Evolutionary conservation across 2,888 invertebrate species (phyloP).

Genomic region (Cheilosia impressa): DNA sequence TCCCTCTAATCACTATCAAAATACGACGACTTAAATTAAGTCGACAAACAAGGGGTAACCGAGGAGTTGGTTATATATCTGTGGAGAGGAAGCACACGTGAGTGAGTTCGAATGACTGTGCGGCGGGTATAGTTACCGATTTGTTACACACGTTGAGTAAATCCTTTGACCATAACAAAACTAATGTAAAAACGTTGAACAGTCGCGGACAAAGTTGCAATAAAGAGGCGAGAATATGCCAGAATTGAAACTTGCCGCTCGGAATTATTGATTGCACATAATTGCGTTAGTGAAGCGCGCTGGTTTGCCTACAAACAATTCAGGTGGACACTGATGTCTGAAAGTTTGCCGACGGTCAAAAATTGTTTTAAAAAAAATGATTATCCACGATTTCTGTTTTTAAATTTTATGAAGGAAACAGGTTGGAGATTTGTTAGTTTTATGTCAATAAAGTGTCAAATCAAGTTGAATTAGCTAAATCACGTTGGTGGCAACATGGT

Average conservation of each 20-base stretch:
- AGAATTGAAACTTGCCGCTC: constrained; percentile 3
- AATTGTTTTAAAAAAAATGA: background rate
- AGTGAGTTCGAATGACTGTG: constrained; percentile 24
- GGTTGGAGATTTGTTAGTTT: no score
- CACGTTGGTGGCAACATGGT: no score
- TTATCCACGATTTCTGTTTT: no score
- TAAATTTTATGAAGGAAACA: no score
- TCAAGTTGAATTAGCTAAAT: no score
- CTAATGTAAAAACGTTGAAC: background rate
- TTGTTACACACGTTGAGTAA: constrained; percentile 43
- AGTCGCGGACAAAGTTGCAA: constrained; percentile 20
- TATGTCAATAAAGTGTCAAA: no score
- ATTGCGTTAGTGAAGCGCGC: constrained; percentile 12
- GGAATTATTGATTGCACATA: constrained; percentile 36
- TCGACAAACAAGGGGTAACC: constrained; percentile 65
- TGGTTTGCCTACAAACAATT: background rate
- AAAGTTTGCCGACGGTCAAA: background rate
- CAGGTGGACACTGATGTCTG: background rate
- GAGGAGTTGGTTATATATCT: background rate
- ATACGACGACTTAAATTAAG: constrained; percentile 70
- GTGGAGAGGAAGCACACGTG: constrained; percentile 45
- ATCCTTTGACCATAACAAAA: constrained; percentile 60
- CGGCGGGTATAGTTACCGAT: constrained; percentile 38
- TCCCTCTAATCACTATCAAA: constrained; percentile 71
- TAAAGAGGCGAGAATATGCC: constrained; percentile 14